Conservation (phyloP, 2,113 vertebrate genomes). For the Pterophyllum scalare region DNA sequence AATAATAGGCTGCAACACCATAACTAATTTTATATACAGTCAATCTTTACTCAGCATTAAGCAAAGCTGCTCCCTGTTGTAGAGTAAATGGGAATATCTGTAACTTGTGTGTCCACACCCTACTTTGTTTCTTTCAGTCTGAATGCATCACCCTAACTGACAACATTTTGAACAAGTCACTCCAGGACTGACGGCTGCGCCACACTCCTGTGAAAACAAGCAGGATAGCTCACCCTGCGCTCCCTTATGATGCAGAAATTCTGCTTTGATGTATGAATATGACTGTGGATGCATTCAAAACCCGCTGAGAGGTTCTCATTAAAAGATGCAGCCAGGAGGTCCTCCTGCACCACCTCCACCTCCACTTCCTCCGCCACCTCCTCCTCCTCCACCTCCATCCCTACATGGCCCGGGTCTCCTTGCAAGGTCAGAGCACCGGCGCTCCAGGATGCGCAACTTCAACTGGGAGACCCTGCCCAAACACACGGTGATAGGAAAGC, state of each 20-base stretch:
- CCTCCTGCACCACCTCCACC: constrained; percentile 38
- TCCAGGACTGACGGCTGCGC: not conserved
- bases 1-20: not conserved
- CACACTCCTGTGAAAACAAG: not conserved
- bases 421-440: constrained; percentile 13
- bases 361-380: constrained; percentile 10
- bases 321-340: constrained; percentile 65
- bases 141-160: constrained; percentile 19
- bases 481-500: constrained; percentile 79
- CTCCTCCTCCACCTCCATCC: constrained; percentile 54
- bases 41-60: not conserved
- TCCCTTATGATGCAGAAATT: not conserved
- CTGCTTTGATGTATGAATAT: not conserved
- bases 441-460: constrained; percentile 82
- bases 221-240: not conserved
- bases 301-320: constrained; percentile 30
- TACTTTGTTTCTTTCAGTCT: constrained; percentile 35
- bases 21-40: not conserved
- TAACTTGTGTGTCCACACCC: constrained; percentile 22
- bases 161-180: not conserved
- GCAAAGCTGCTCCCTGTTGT: not conserved
- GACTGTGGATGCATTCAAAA: constrained; percentile 17
- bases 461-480: constrained; percentile 86
- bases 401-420: constrained; percentile 2
- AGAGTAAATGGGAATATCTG: not conserved